Percentiles rank a stretch among this genome's conserved stretches.
These are phyloP conservation scores for Lasiurus borealis DNA, from an alignment of 2,113 vertebrate genomes.

Conservation along the genomic window DNA sequence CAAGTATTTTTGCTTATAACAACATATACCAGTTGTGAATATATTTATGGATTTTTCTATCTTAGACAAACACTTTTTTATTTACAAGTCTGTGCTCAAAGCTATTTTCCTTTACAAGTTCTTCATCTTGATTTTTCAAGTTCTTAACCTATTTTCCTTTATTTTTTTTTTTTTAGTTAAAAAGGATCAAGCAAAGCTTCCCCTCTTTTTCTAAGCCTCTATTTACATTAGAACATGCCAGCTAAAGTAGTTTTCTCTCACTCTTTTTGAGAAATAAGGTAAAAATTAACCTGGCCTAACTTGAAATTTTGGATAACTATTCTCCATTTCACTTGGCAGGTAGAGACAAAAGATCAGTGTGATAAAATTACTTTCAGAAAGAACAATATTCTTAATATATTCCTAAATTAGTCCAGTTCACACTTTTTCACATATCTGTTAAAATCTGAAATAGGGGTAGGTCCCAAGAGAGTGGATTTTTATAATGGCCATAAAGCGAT, in stretches of 20 bases:
- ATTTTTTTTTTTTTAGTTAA: slow-evolving; percentile 20
- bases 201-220: slow-evolving; percentile 18
- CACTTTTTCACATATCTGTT: neutral
- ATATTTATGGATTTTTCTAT: slow-evolving; percentile 64
- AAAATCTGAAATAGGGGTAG: slow-evolving; percentile 6
- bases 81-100: slow-evolving; percentile 51
- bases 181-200: slow-evolving; percentile 56
- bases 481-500: neutral
- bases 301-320: slow-evolving; percentile 38
- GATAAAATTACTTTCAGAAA: neutral
- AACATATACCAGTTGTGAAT: slow-evolving; percentile 86
- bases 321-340: slow-evolving; percentile 34
- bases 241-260: slow-evolving; percentile 7
- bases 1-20: slow-evolving; percentile 57
- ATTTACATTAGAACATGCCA: slow-evolving; percentile 9
- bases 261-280: slow-evolving; percentile 49
- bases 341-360: slow-evolving; percentile 28
- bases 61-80: slow-evolving; percentile 50
- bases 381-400: slow-evolving; percentile 11
- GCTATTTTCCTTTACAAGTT: slow-evolving; percentile 57
- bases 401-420: neutral
- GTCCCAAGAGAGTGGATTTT: slow-evolving; percentile 27
- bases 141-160: slow-evolving; percentile 30
- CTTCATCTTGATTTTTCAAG: slow-evolving; percentile 35
- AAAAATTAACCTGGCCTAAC: slow-evolving; percentile 48